Conservation (phyloP, 2,797 vertebrate species). For the Varecia variegata region DNA sequence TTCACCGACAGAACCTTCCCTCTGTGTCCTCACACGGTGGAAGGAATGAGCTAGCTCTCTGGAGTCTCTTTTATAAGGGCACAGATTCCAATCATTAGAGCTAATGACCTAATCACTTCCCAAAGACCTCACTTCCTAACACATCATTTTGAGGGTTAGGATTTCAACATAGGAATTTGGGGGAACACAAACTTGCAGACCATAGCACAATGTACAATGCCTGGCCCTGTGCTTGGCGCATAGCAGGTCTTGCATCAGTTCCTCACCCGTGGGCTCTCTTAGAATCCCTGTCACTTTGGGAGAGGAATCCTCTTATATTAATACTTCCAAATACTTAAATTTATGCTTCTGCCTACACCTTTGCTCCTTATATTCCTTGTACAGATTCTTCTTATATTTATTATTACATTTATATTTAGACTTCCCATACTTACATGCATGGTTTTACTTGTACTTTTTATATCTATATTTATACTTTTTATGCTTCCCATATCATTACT, state of each 20-base stretch:
- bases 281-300: background rate
- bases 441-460: no score
- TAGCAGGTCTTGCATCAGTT: background rate
- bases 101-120: background rate
- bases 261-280: no score
- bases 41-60: background rate
- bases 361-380: background rate
- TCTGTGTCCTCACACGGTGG: background rate
- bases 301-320: background rate
- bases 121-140: background rate
- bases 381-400: background rate
- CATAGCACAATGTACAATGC: background rate
- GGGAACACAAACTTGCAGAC: background rate
- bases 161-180: background rate
- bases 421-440: background rate
- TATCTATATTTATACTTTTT: background rate
- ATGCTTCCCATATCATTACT: background rate
- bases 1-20: background rate
- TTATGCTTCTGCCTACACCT: background rate
- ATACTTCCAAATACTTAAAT: background rate
- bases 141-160: no score
- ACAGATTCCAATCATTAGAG: background rate
- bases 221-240: background rate
- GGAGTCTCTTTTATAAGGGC: background rate
- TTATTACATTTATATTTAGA: background rate